These are phyloP conservation scores for Acrobasis suavella DNA, from an alignment of 2,888 invertebrate species.

Conservation along the genomic window DNA sequence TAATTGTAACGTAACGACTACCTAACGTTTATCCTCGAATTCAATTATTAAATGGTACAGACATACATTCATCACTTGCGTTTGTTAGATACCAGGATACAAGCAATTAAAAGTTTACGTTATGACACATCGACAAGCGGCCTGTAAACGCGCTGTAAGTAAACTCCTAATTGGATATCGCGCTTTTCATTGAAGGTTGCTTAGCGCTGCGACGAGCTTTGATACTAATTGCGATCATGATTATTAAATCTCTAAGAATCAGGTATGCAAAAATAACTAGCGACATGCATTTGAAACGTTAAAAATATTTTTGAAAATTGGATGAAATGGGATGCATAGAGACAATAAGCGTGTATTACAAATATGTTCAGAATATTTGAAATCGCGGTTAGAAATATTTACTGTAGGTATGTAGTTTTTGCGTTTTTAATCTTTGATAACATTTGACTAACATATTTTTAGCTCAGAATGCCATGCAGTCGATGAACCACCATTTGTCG, in stretches of 20 bases:
- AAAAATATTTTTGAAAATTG: too few species aligned
- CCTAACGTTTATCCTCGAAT: neutral
- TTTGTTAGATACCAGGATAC: neutral
- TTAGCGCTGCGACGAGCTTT: slow-evolving; percentile 8
- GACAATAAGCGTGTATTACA: too few species aligned
- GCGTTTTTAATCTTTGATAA: too few species aligned
- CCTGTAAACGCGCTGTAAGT: slow-evolving; percentile 24
- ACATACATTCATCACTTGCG: neutral
- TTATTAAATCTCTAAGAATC: neutral
- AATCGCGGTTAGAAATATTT: too few species aligned
- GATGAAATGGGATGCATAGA: too few species aligned
- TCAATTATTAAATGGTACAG: neutral
- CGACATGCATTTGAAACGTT: too few species aligned
- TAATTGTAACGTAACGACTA: too few species aligned
- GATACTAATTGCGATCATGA: slow-evolving; percentile 18
- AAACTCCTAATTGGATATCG: slow-evolving; percentile 21
- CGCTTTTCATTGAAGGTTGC: slow-evolving; percentile 13
- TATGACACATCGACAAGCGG: neutral
- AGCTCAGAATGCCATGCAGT: too few species aligned
- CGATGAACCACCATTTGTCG: too few species aligned
- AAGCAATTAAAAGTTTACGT: slow-evolving; percentile 29
- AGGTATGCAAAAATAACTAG: neutral
- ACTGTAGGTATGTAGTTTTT: too few species aligned
- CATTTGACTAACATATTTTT: too few species aligned
- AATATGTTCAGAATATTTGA: too few species aligned